Conservation (phyloP, 53 echinoderm and acorn worm species). For the Hippasteria phrygiana region DNA sequence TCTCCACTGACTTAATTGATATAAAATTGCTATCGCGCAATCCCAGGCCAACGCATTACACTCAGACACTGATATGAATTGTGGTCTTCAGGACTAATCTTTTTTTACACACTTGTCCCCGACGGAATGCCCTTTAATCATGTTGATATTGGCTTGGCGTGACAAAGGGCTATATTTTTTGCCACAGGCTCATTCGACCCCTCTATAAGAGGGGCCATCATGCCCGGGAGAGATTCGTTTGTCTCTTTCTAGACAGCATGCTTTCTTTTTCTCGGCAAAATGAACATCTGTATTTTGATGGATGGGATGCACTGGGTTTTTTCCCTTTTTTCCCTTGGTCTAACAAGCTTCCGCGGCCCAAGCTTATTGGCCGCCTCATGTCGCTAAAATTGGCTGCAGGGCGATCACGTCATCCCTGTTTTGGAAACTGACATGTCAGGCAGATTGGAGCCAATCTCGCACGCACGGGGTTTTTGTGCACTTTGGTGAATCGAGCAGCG, state of each 20-base stretch:
- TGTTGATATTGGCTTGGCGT: too few relatives aligned
- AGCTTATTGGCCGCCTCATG: constrained; percentile 8
- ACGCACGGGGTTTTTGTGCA: not conserved
- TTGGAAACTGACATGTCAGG: constrained; percentile 34
- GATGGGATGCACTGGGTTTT: constrained; percentile 25
- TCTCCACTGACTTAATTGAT: too few relatives aligned
- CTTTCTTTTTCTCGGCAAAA: too few relatives aligned
- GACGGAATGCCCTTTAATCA: too few relatives aligned
- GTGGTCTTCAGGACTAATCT: too few relatives aligned
- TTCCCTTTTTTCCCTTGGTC: not conserved
- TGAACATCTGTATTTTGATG: not conserved
- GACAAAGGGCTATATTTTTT: too few relatives aligned
- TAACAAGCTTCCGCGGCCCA: not conserved
- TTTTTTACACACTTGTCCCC: too few relatives aligned
- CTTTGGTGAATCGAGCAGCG: not conserved
- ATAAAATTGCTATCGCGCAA: too few relatives aligned
- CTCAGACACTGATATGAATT: too few relatives aligned
- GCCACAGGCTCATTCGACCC: not conserved
- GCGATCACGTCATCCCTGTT: not conserved
- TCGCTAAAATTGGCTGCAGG: constrained; percentile 2
- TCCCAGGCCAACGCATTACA: too few relatives aligned
- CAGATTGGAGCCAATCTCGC: constrained; percentile 7
- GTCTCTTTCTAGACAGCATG: too few relatives aligned
- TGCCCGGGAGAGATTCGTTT: not conserved
- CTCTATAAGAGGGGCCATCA: not conserved